Evolutionary conservation across 2,888 invertebrate genomes (phyloP).

Genomic region (Crossocerus cetratus): DNA sequence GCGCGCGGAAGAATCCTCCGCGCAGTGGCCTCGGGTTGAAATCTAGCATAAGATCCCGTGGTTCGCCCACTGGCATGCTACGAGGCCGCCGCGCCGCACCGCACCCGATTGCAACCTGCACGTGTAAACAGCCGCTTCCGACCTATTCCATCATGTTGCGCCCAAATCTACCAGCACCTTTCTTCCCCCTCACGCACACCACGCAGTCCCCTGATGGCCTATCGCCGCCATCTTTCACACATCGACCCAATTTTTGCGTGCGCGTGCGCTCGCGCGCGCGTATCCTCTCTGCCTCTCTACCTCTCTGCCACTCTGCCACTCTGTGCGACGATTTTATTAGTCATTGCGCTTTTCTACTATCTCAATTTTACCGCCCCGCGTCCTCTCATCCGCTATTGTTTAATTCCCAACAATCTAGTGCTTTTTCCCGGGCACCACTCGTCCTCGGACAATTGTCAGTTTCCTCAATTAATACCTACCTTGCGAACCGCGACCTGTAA

Average conservation of each 20-base stretch:
- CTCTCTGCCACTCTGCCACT: neutral
- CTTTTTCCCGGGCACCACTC: too few relatives aligned
- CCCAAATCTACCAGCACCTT: conserved; percentile 27
- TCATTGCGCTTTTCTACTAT: too few relatives aligned
- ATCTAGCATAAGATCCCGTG: conserved; percentile 28
- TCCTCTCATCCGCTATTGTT: too few relatives aligned
- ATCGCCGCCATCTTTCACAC: conserved; percentile 73
- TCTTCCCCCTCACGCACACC: conserved; percentile 51
- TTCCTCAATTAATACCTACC: too few relatives aligned
- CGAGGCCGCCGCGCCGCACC: conserved; percentile 21
- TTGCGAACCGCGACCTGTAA: too few relatives aligned
- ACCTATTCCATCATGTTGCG: conserved; percentile 51
- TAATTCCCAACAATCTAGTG: too few relatives aligned
- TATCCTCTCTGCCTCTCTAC: conserved; percentile 17
- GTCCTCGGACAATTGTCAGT: too few relatives aligned
- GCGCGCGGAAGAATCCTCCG: conserved; percentile 70
- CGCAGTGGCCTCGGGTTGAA: conserved; percentile 42
- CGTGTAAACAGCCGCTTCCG: conserved; percentile 33
- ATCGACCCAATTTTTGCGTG: conserved; percentile 72
- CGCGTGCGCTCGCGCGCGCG: conserved; percentile 47
- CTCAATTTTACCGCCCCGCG: too few relatives aligned
- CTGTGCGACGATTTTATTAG: too few relatives aligned
- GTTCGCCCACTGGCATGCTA: conserved; percentile 28
- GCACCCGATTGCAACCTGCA: conserved; percentile 30
- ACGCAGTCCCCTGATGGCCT: too few relatives aligned